Evolutionary conservation across 2,888 invertebrate species (phyloP).

Genomic region (Nineta flava): DNA sequence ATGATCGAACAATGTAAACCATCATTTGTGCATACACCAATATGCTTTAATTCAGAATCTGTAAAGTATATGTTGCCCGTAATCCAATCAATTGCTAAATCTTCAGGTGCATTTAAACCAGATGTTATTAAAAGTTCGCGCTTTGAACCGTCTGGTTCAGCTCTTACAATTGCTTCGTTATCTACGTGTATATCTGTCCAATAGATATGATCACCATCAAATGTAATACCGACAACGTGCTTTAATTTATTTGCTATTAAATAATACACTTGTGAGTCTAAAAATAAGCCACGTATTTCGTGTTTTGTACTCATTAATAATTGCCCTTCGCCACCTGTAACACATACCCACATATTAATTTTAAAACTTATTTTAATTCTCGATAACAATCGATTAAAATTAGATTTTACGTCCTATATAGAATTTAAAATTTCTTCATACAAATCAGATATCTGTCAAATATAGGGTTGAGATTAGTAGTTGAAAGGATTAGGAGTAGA

Average conservation of each 20-base stretch:
- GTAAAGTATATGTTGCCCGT: conserved; percentile 72
- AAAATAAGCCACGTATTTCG: conserved; percentile 44
- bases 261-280: conserved; percentile 36
- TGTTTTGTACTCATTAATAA: conserved; percentile 51
- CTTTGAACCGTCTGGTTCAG: conserved; percentile 41
- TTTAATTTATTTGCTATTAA: conserved; percentile 33
- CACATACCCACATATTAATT: conserved; percentile 6
- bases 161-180: conserved; percentile 53
- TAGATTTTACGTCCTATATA: too few relatives aligned
- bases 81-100: conserved; percentile 60
- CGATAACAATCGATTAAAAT: too few relatives aligned
- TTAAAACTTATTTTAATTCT: too few relatives aligned
- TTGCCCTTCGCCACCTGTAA: conserved; percentile 43
- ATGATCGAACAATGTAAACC: conserved; percentile 49
- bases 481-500: too few relatives aligned
- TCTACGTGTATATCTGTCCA: conserved; percentile 61
- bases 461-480: too few relatives aligned
- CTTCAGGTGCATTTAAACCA: conserved; percentile 57
- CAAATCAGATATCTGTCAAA: too few relatives aligned
- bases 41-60: conserved; percentile 50
- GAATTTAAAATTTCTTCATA: too few relatives aligned
- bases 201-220: conserved; percentile 52
- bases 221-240: conserved; percentile 50
- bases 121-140: conserved; percentile 43
- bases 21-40: conserved; percentile 57